Percentiles rank a stretch among this genome's conserved stretches.
Evolutionary conservation across 2,113 vertebrate species (phyloP).

Genomic region (Stercorarius parasiticus): DNA sequence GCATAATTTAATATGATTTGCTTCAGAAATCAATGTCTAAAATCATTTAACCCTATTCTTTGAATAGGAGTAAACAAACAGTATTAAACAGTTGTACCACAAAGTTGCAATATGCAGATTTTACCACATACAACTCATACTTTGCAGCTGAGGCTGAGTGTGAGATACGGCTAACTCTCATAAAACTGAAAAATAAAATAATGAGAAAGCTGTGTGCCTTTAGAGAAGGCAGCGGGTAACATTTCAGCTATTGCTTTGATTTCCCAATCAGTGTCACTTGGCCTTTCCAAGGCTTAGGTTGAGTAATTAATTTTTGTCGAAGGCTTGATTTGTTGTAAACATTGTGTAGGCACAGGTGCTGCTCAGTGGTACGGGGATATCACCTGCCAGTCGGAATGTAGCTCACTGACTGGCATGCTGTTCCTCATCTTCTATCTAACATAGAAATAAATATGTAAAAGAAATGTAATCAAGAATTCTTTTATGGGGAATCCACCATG

Average conservation of each 20-base stretch:
- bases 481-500: not conserved
- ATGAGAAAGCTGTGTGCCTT: not conserved
- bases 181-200: not conserved
- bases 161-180: not conserved
- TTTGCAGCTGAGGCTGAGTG: not conserved
- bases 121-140: not conserved
- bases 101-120: not conserved
- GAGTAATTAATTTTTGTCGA: not conserved
- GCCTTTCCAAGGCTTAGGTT: not conserved
- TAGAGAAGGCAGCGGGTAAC: not conserved
- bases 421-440: not conserved
- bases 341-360: slow-evolving; percentile 1
- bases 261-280: slow-evolving; percentile 4
- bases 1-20: not conserved
- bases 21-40: not conserved
- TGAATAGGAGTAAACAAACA: not conserved
- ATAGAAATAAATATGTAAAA: slow-evolving; percentile 19
- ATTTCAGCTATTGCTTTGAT: not conserved
- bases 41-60: not conserved
- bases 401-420: not conserved
- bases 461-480: not conserved
- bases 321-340: not conserved
- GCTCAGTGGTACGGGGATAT: not conserved
- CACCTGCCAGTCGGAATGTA: not conserved
- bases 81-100: not conserved